A percentile compares a stretch with the other conserved stretches of the same genome.
phyloP scores from a whole-genome alignment of 2,888 invertebrate genomes.

The Sepioteuthis lessoniana region DNA sequence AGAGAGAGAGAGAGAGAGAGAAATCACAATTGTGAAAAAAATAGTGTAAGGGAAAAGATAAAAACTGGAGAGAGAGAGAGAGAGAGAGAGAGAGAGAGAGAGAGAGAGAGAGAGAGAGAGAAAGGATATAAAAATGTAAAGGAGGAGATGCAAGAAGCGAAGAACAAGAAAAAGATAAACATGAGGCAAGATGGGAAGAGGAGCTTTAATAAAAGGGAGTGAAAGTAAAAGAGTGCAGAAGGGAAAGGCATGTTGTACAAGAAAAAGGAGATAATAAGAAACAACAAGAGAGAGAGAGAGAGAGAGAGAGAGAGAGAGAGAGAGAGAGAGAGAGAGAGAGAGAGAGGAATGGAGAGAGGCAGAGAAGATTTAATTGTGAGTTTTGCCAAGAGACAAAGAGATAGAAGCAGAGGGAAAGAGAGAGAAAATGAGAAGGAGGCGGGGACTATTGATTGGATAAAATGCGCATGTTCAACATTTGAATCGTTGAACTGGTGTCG shows the following conservation, averaged over 20 bases:
- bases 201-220: no score
- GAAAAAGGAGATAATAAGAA: no score
- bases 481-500: background rate
- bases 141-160: background rate
- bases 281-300: background rate
- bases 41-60: no score
- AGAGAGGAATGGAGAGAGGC: background rate
- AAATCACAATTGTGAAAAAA: no score
- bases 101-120: background rate
- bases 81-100: background rate
- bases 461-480: constrained; percentile 1
- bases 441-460: background rate
- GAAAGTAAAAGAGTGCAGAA: background rate
- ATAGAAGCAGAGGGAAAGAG: background rate
- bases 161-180: no score
- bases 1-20: no score
- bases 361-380: background rate
- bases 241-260: background rate
- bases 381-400: background rate
- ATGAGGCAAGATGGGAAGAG: no score
- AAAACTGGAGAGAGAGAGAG: no score
- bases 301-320: background rate
- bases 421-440: background rate
- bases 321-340: background rate
- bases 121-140: background rate